phyloP scores from a whole-genome alignment of 2,113 vertebrate species.

The Xyrauchen texanus region DNA sequence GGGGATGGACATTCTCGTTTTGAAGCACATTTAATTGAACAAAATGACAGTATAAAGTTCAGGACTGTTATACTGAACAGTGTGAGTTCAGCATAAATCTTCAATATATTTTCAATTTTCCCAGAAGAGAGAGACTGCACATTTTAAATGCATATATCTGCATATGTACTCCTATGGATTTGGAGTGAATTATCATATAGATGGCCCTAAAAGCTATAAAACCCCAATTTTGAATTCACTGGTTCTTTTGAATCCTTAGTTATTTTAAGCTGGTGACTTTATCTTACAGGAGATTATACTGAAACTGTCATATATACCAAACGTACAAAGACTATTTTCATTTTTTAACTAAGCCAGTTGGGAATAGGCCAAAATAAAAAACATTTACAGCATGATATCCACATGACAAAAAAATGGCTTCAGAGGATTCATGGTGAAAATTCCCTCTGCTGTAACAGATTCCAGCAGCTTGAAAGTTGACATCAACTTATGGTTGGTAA shows the following conservation, averaged over 20 bases:
- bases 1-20: too few species aligned
- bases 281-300: constrained; percentile 33
- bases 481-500: not conserved
- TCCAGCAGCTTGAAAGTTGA: not conserved
- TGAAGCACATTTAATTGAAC: too few species aligned
- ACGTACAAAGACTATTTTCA: constrained; percentile 5
- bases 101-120: too few species aligned
- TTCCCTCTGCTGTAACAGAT: not conserved
- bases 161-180: too few species aligned
- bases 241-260: not conserved
- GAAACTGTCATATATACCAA: not conserved
- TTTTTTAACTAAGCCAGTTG: constrained; percentile 26
- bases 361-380: constrained; percentile 13
- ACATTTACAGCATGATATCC: constrained; percentile 15
- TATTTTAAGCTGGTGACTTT: not conserved
- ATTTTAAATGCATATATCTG: too few species aligned
- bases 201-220: not conserved
- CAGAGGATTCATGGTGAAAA: constrained; percentile 15
- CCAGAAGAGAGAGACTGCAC: too few species aligned
- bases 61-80: too few species aligned
- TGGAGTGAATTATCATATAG: too few species aligned
- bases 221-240: not conserved
- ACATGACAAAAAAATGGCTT: constrained; percentile 11
- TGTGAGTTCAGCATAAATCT: too few species aligned
- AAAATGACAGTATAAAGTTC: too few species aligned